Percentiles rank a stretch among this genome's conserved stretches.
phyloP scores from a whole-genome alignment of 2,888 invertebrate genomes.

The Brassicogethes aeneus region DNA sequence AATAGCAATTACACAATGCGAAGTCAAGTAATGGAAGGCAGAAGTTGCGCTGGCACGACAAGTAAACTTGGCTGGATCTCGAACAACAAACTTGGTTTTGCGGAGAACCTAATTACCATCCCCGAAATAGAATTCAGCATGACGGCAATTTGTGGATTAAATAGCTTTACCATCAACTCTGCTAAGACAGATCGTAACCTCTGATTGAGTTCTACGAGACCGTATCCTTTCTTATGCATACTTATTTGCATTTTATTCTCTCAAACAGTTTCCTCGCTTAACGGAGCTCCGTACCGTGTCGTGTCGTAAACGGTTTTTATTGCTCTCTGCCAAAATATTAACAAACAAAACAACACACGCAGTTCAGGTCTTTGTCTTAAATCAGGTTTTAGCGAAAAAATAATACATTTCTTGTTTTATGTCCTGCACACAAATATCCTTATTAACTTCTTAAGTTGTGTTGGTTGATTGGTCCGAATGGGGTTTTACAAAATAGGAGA shows the following conservation, averaged over 20 bases:
- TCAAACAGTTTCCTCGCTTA: no score
- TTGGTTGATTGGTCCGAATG: no score
- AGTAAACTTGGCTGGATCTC: constrained; percentile 28
- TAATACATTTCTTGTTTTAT: no score
- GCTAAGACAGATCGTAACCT: constrained; percentile 19
- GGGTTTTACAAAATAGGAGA: no score
- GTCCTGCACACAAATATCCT: no score
- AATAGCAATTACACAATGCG: constrained; percentile 33
- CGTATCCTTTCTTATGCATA: neutral
- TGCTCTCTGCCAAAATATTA: no score
- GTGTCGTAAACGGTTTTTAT: no score
- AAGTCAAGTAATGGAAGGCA: constrained; percentile 27
- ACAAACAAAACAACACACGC: no score
- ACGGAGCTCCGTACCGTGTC: no score
- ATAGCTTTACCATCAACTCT: constrained; percentile 21
- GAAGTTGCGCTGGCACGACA: constrained; percentile 32
- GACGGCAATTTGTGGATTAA: constrained; percentile 28
- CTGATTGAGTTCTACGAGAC: constrained; percentile 20
- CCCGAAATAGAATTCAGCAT: constrained; percentile 24
- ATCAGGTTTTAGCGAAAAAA: no score
- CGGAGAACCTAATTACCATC: constrained; percentile 32
- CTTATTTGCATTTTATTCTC: neutral
- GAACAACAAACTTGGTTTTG: constrained; percentile 32
- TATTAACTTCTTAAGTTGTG: no score
- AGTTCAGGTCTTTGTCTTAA: no score